These are phyloP conservation scores for Enteromius mattozi DNA, from an alignment of 2,797 vertebrate genomes.

Conservation along the genomic window DNA sequence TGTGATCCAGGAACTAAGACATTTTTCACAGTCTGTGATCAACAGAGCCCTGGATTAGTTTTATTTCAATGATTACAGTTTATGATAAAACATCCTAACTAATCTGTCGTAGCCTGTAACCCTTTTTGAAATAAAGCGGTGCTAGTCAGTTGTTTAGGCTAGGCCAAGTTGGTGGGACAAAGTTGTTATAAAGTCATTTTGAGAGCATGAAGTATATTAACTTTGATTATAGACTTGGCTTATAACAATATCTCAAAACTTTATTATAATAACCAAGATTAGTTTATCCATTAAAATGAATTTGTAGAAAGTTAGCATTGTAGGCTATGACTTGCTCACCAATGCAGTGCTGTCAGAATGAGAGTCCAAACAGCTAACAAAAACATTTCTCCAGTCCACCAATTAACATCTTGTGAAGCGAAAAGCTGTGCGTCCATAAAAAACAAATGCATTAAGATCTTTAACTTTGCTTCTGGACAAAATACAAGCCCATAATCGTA, in stretches of 20 bases:
- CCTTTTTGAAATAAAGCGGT: neutral
- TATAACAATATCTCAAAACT: neutral
- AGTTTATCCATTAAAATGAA: neutral
- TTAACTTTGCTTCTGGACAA: neutral
- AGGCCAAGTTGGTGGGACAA: neutral
- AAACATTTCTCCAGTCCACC: neutral
- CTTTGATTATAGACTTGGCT: neutral
- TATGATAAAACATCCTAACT: neutral
- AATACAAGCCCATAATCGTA: neutral
- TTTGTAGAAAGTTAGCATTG: neutral
- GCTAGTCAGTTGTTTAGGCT: neutral
- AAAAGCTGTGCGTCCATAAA: neutral
- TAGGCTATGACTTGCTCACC: neutral
- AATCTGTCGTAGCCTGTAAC: neutral
- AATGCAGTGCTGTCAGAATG: neutral
- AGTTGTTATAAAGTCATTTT: neutral
- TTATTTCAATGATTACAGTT: conserved; percentile 3
- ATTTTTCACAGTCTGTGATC: neutral
- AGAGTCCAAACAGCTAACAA: neutral
- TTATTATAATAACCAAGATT: neutral
- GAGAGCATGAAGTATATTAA: neutral
- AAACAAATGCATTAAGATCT: neutral
- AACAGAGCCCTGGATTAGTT: neutral
- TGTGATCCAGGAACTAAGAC: conserved; percentile 11
- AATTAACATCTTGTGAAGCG: neutral